Base-by-base conservation (phyloP, 1,140 invertebrate species). In the Leptinotarsa defecta region DNA sequence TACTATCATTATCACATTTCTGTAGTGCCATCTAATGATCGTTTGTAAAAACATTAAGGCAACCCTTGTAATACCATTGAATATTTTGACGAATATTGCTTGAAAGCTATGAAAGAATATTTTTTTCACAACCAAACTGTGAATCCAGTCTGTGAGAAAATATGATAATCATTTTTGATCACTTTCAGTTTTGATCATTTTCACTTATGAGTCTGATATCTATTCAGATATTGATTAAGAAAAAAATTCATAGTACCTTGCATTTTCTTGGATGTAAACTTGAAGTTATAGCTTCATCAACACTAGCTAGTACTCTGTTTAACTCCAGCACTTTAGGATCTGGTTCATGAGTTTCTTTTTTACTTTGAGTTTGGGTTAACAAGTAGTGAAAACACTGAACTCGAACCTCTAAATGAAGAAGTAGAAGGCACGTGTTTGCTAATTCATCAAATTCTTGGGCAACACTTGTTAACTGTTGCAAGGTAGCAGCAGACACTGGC, bases 371-470 rank as follows among this genome's bases (percentile, higher is more conserved):
- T 63, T 93, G 87, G 3, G 92, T 92, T 65, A 94, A 84, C 61
- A 98, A 87, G 87, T 97, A 96, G 86, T 96, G 95, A 86, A 98
- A 98, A 85, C 96, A 98, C 83, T 98, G 96, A 48, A 98, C 95
- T 75, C 96, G 90, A 64, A 83, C 94, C 89, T 98, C 97, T 79
- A 98, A 88, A 88, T 98, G 96, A 27, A 99, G 85, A 43, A 98
- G 91, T 19, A 98, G 85, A 52, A 98, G 89, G 84, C 96, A 97
- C 49, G 94, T 96, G 82, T 98, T 94, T 0, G 95, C 92, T 63
- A 98, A 88, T 78, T 96, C 94, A 83, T 96, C 92, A 81, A 97
- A 96, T 75, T 94, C 93, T 74, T 91, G 87, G 1, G 94, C 93
- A 17, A 96, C 87, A 73, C 90, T 88, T 2, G 88, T 86, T 48